Evolutionary conservation across 2,797 vertebrate species (phyloP), one percentile per base, ranked within the genome.

Genomic region (Poecile montanus): DNA sequence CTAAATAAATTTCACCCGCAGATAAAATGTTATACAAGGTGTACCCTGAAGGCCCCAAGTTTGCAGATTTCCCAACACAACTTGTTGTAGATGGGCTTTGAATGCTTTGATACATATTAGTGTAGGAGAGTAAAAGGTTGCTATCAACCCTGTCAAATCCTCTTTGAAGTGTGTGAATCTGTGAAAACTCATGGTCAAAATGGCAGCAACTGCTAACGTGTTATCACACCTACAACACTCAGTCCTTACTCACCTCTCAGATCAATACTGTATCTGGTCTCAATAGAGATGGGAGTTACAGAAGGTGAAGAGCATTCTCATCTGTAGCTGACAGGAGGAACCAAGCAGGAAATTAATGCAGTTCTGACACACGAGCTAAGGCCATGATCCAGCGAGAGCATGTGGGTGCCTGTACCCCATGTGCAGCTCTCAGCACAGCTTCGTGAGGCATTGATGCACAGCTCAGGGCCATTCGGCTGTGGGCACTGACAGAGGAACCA

Each of bases 401-500:
- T 32, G 65, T 6, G 26, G 5, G 32, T 42, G 23, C 25, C 1
- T 22, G 27, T 19, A 26, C 11, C 29, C 17, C 42, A 23, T 0
- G 0, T 34, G 38, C 45, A 53, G 29, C 26, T 16, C 26, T 7
- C 17, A 3, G 60, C 76, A 42, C 22, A 27, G 57, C 80, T 13
- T 18, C 0, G 1, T 2, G n/a, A 74, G 58, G 50, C 66, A 58
- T 23, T 1, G 0, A 5, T 6, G 60, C 32, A 11, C 56, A 26
- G 45, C 32, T 6, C 0, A 0, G 38, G 48, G 32, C 42, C 1
- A 1, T 6, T 10, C 0, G 0, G 32, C 54, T 27, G 26, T 0
- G 23, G 68, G 61, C 65, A 50, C n/a, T 0, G 30, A 66, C 10
- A 29, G 29, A 67, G 42, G 22, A 65, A 21, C 29, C 51, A 11